Percentiles rank a stretch among this genome's conserved stretches.
These are phyloP conservation scores for Acanthococcus lagerstroemiae DNA, from an alignment of 2,888 invertebrate genomes.

Conservation along the genomic window DNA sequence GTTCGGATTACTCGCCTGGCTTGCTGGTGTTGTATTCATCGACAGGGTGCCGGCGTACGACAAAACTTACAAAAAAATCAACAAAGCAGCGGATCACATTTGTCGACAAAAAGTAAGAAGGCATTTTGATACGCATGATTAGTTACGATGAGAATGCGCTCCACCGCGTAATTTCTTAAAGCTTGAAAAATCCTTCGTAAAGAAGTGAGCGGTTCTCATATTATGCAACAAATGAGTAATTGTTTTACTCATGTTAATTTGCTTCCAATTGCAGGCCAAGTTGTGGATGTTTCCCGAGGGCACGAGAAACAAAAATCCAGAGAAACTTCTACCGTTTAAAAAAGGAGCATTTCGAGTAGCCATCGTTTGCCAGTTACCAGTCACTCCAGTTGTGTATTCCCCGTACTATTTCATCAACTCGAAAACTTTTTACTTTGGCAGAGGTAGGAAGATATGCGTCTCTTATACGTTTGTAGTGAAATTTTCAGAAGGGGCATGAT, in stretches of 20 bases:
- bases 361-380: constrained; percentile 46
- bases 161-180: too few species aligned
- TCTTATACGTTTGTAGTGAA: too few species aligned
- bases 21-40: constrained; percentile 48
- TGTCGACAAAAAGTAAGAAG: constrained; percentile 39
- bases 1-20: constrained; percentile 46
- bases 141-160: too few species aligned
- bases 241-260: neutral
- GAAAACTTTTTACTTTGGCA: constrained; percentile 38
- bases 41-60: constrained; percentile 44
- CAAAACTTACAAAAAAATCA: constrained; percentile 41
- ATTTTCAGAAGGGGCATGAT: too few species aligned
- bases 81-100: constrained; percentile 39
- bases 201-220: too few species aligned
- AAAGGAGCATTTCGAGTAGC: constrained; percentile 54
- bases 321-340: constrained; percentile 50
- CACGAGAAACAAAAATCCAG: constrained; percentile 43
- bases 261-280: constrained; percentile 37
- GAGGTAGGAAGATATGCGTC: constrained; percentile 37
- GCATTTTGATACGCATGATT: too few species aligned
- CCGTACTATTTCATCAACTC: constrained; percentile 43
- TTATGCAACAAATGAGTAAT: too few species aligned
- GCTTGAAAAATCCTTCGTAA: too few species aligned
- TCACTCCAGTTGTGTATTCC: constrained; percentile 49
- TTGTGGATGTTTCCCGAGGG: constrained; percentile 52